Conservation (phyloP, 1,140 invertebrate genomes). For the Globodera rostochiensis region DNA sequence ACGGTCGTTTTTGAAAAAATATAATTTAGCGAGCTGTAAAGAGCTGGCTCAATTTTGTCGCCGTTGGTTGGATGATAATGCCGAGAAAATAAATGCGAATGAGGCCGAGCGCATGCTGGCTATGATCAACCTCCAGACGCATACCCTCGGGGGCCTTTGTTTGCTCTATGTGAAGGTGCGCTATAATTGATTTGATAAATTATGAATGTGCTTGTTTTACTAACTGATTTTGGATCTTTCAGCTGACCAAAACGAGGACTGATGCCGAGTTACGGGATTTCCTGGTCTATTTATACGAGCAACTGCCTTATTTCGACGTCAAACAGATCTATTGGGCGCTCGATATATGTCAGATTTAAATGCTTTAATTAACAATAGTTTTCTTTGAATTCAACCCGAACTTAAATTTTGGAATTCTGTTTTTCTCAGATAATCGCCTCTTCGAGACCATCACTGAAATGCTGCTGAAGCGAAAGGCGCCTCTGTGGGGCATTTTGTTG, state of each 20-base stretch:
- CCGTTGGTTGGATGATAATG: conserved; percentile 37
- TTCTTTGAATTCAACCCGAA: background rate
- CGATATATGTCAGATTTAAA: conserved; percentile 37
- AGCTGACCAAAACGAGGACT: conserved; percentile 30
- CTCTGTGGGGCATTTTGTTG: conserved; percentile 35
- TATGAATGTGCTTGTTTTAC: too few species aligned
- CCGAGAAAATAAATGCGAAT: conserved; percentile 25
- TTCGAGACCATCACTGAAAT: conserved; percentile 32
- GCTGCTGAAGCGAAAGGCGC: conserved; percentile 15
- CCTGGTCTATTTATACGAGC: conserved; percentile 16
- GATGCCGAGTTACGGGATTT: conserved; percentile 36
- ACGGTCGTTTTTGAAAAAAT: background rate
- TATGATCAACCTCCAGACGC: background rate
- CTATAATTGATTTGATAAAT: background rate
- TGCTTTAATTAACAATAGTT: conserved; percentile 14
- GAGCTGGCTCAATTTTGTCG: conserved; percentile 38
- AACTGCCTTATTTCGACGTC: conserved; percentile 24
- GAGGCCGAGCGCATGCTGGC: conserved; percentile 32
- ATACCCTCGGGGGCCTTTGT: conserved; percentile 38
- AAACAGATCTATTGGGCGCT: conserved; percentile 37
- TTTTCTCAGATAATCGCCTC: conserved; percentile 30
- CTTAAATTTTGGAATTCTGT: background rate
- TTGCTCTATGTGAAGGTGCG: conserved; percentile 24
- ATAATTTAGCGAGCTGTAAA: conserved; percentile 29
- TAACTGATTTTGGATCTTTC: background rate